Conservation (phyloP, 2,113 vertebrate genomes). For the Cromileptes altivelis region DNA sequence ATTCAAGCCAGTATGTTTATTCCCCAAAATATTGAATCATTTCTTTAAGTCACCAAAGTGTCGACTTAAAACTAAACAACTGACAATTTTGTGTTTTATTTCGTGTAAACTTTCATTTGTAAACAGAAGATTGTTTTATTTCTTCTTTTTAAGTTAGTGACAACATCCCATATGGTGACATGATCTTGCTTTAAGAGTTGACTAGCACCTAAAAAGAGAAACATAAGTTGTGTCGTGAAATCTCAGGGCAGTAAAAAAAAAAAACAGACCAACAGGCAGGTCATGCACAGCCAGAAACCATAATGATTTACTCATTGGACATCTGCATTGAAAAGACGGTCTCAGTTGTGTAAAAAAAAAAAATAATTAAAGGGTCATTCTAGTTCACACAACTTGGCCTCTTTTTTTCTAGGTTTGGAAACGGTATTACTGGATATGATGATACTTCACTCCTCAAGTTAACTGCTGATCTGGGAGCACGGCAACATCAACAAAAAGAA, state of each 20-base stretch:
- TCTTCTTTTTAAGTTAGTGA: neutral
- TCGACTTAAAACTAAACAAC: constrained; percentile 7
- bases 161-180: neutral
- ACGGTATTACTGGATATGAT: neutral
- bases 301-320: too few relatives aligned
- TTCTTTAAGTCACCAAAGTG: neutral
- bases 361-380: neutral
- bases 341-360: neutral
- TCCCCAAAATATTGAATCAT: neutral
- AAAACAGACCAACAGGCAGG: neutral
- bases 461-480: neutral
- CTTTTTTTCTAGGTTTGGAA: neutral
- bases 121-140: neutral
- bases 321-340: too few relatives aligned
- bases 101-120: neutral
- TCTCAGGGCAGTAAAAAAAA: neutral
- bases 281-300: too few relatives aligned
- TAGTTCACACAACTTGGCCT: neutral
- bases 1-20: too few relatives aligned
- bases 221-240: neutral
- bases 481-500: neutral
- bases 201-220: neutral
- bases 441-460: neutral
- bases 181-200: neutral
- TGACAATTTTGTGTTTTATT: neutral